phyloP scores from a whole-genome alignment of 2,797 vertebrate genomes.

The Kryptolebias ocellatus region DNA sequence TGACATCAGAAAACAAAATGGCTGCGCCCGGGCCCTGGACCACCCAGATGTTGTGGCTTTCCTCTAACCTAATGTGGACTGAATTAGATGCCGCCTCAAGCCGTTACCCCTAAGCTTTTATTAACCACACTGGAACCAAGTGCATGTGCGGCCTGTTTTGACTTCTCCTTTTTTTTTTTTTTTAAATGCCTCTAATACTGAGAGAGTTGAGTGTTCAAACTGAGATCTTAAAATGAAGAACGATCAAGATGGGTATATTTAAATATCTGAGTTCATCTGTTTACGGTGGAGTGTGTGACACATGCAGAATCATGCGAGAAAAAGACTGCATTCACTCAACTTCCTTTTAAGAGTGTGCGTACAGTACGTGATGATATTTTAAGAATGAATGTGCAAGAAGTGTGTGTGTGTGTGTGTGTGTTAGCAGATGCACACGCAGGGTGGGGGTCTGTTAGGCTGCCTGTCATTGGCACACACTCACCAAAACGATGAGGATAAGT shows the following conservation, averaged over 20 bases:
- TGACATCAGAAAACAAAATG: constrained; percentile 74
- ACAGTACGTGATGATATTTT: constrained; percentile 12
- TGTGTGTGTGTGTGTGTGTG: background rate
- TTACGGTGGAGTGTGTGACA: constrained; percentile 42
- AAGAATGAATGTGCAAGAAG: background rate
- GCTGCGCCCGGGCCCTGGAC: constrained; percentile 61
- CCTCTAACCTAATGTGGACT: constrained; percentile 63
- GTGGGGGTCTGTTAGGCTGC: background rate
- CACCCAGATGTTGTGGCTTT: constrained; percentile 58
- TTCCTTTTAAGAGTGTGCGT: constrained; percentile 17
- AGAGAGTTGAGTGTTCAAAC: constrained; percentile 57
- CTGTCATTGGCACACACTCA: background rate
- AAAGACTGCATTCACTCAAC: constrained; percentile 17
- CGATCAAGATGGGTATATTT: constrained; percentile 6
- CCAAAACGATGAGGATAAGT: background rate
- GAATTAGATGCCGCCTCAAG: constrained; percentile 63
- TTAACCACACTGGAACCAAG: constrained; percentile 53
- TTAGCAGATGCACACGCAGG: background rate
- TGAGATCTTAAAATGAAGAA: constrained; percentile 18
- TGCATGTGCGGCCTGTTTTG: constrained; percentile 52
- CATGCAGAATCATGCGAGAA: constrained; percentile 15
- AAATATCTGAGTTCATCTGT: constrained; percentile 29
- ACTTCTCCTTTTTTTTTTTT: constrained; percentile 68
- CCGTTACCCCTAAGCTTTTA: constrained; percentile 56
- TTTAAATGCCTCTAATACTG: constrained; percentile 58